Base-by-base conservation (phyloP, 2,888 invertebrate genomes). In the Nomada ferruginata region DNA sequence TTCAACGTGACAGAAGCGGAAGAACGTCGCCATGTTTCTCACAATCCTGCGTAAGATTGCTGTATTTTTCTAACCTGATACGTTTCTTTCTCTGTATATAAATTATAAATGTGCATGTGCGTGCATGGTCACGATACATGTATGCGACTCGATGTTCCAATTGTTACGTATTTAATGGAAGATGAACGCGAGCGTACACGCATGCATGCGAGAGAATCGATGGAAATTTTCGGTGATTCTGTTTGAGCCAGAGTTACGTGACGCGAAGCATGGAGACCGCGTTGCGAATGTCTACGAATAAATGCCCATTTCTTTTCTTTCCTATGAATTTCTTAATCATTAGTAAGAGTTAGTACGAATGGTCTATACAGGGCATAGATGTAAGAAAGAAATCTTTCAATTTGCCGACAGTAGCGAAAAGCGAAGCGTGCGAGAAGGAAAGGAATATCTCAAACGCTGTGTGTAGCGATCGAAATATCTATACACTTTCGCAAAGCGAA, bases 351-450 rank as follows among this genome's bases (percentile, higher is more conserved):
- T 76, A 89, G 82, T 90, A 91, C 89, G 85, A 91, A 92, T 92
- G 93, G 93, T 93, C 92, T 93, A 93, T 93, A 93, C 93, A 93
- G 93, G 93, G 93, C 93, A 93, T 93, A 93, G 93, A 70, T 89
- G 87, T 93, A 93, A 93, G 92, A 72, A 66, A 87, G 71, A 82
- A 83, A 83, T 79, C 82, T 85, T 88, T 57, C 87, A 73, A 85
- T 90, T 90, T 90, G 88, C 88, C 86, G 88, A 89, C 77, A 83
- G 79, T 86, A 87, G 79, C 42, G 26, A 42, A 47, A 76, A 83
- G 47, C 78, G 79, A 70, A 20, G 20, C 20, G 63, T 77, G 18
- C 7, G 20, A 60, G 60, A 79, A 63, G 64, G 69, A 80, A 73
- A 47, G 61, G 70, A 76, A 85, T 79, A 84, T 65, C 61, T 88